Evolutionary conservation across 2,113 vertebrate species (phyloP), one percentile per base, ranked within the genome.

Genomic region (Talpa occidentalis): DNA sequence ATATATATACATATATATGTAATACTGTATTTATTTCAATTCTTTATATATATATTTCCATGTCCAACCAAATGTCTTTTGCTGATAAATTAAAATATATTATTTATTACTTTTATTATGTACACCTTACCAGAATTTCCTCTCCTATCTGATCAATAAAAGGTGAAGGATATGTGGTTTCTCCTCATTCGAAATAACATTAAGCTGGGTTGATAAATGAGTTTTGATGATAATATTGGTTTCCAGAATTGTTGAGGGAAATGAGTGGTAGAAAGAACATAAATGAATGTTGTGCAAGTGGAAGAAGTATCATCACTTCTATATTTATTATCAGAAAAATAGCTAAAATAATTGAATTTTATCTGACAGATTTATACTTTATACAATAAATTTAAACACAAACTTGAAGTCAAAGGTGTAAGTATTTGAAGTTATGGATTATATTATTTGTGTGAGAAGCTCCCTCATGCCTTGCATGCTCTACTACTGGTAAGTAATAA

Each of bases 61-160:
- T 70, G 62, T 52, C n/a, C 30, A 87, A n/a, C 14, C 42, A 56
- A 80, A 37, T 89, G 19, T 74, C 49, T 74, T 70, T 84, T 77
- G 26, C 37, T 89, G 26, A 91, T 12, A 66, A 94, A 90, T 93
- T 92, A 94, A 81, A 93, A 93, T 93, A 26, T 86, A 88, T 93
- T 94, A 88, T 95, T 97, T 95, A 81, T 95, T 92, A 72, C 82
- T 91, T 88, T 76, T 88, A 93, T 84, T 95, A 90, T 74, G 2
- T 76, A 12, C 5, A 64, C n/a, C 12, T 74, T 84, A 94, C 60
- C 87, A 90, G 28, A 24, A 90, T 88, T 96, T 97, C 69, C 60
- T 92, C 40, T 95, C 42, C 40, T 96, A 90, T 12, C 2, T 73
- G n/a, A 74, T 95, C 89, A 49, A 90, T 97, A 91, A 90, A 93